phyloP scores from a whole-genome alignment of 2,888 invertebrate species.

The Volucella zonaria region DNA sequence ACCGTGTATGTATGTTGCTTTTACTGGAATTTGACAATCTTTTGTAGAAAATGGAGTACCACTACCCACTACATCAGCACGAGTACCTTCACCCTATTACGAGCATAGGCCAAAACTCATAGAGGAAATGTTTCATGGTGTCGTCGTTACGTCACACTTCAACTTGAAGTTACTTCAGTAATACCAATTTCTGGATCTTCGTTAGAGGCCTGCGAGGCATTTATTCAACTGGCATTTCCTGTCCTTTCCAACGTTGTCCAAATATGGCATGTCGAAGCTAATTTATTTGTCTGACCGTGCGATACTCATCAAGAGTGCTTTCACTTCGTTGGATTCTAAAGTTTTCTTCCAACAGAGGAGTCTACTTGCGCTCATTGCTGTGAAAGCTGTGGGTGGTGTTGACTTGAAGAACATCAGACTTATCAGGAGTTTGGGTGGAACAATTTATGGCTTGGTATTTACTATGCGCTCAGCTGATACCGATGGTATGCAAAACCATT shows the following conservation, averaged over 20 bases:
- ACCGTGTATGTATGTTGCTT: no score
- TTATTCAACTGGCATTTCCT: conserved; percentile 98
- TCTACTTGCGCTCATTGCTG: conserved; percentile 97
- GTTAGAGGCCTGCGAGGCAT: conserved; percentile 97
- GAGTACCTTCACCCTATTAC: no score
- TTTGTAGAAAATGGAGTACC: no score
- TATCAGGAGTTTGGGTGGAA: conserved; percentile 97
- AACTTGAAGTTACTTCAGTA: conserved; percentile 96
- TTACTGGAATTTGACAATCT: no score
- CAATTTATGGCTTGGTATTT: conserved; percentile 97
- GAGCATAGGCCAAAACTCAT: no score
- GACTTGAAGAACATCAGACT: conserved; percentile 97
- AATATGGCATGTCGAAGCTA: conserved; percentile 90
- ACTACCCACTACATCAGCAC: no score
- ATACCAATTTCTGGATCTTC: conserved; percentile 98
- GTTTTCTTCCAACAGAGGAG: conserved; percentile 99
- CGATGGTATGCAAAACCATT: no score
- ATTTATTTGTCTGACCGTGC: conserved; percentile 93
- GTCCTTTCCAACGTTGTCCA: conserved; percentile 92
- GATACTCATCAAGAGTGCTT: conserved; percentile 95
- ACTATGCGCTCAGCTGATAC: conserved; percentile 94
- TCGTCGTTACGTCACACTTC: conserved; percentile 85
- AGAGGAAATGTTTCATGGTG: no score
- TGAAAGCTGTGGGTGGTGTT: conserved; percentile 99
- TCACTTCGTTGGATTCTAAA: conserved; percentile 98